Evolutionary conservation across 2,888 invertebrate genomes (phyloP).

Genomic region (Lacanobia wlatinum): DNA sequence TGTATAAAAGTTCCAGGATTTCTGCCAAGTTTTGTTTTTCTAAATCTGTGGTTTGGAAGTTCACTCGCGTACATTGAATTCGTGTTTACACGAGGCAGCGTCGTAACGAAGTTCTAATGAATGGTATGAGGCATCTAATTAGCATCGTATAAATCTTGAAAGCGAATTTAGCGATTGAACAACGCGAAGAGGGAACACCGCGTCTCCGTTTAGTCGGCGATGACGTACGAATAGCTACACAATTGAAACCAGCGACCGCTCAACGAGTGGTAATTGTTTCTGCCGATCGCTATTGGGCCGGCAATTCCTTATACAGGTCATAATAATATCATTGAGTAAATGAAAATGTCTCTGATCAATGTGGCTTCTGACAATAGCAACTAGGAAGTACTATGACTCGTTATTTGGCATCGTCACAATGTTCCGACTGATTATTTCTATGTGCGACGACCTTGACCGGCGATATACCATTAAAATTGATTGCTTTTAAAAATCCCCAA

Average conservation of each 20-base stretch:
- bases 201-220: slow-evolving; percentile 50
- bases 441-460: slow-evolving; percentile 63
- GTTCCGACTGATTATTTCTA: slow-evolving; percentile 58
- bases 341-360: slow-evolving; percentile 68
- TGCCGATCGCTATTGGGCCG: slow-evolving; percentile 77
- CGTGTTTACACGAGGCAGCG: slow-evolving; percentile 51
- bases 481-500: slow-evolving; percentile 48
- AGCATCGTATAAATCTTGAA: slow-evolving; percentile 60
- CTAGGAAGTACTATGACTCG: slow-evolving; percentile 68
- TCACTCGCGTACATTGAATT: slow-evolving; percentile 33
- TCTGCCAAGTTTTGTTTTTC: slow-evolving; percentile 36
- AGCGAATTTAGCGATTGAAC: slow-evolving; percentile 46
- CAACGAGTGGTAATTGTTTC: slow-evolving; percentile 88
- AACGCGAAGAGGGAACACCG: slow-evolving; percentile 38
- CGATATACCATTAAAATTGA: slow-evolving; percentile 62
- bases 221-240: slow-evolving; percentile 79
- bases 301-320: slow-evolving; percentile 76
- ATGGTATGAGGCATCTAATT: slow-evolving; percentile 65
- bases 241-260: slow-evolving; percentile 85
- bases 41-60: slow-evolving; percentile 36
- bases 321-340: slow-evolving; percentile 75
- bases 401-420: slow-evolving; percentile 65
- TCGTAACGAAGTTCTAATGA: slow-evolving; percentile 64
- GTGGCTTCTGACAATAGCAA: slow-evolving; percentile 54
- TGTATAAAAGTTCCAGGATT: slow-evolving; percentile 12